phyloP scores from a whole-genome alignment of 2,888 invertebrate species.

The Galerucella pusilla region DNA sequence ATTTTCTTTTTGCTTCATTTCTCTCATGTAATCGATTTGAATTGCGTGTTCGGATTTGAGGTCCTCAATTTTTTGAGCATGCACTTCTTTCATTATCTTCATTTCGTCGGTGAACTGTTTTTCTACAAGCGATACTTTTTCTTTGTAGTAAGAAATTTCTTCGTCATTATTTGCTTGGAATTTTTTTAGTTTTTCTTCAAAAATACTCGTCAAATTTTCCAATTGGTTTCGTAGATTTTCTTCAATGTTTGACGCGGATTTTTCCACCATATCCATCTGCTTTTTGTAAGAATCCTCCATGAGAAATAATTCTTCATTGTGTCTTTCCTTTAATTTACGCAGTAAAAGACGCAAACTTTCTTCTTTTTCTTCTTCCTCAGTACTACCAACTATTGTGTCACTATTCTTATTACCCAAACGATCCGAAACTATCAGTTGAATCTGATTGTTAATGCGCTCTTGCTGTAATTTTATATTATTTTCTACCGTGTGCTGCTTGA shows the following conservation, averaged over 20 bases:
- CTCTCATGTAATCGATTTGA: conserved; percentile 71
- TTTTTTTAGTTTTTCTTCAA: conserved; percentile 66
- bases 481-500: conserved; percentile 71
- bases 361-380: conserved; percentile 55
- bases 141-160: conserved; percentile 57
- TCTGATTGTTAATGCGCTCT: conserved; percentile 71
- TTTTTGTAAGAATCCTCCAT: conserved; percentile 74
- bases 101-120: conserved; percentile 59
- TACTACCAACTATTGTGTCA: conserved; percentile 59
- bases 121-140: conserved; percentile 57
- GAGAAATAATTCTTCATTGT: conserved; percentile 72
- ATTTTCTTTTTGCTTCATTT: conserved; percentile 68
- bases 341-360: conserved; percentile 62
- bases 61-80: conserved; percentile 66
- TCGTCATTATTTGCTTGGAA: conserved; percentile 54
- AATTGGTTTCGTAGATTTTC: conserved; percentile 72
- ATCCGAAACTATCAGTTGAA: conserved; percentile 66
- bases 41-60: conserved; percentile 67
- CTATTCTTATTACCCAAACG: conserved; percentile 55
- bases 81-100: conserved; percentile 68
- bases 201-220: conserved; percentile 66
- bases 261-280: conserved; percentile 70
- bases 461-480: conserved; percentile 71
- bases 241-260: conserved; percentile 69
- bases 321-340: conserved; percentile 68